Percentiles rank a stretch among this genome's conserved stretches.
Conservation (phyloP, 2,888 invertebrate genomes). For the Melinopterus prodromus region DNA sequence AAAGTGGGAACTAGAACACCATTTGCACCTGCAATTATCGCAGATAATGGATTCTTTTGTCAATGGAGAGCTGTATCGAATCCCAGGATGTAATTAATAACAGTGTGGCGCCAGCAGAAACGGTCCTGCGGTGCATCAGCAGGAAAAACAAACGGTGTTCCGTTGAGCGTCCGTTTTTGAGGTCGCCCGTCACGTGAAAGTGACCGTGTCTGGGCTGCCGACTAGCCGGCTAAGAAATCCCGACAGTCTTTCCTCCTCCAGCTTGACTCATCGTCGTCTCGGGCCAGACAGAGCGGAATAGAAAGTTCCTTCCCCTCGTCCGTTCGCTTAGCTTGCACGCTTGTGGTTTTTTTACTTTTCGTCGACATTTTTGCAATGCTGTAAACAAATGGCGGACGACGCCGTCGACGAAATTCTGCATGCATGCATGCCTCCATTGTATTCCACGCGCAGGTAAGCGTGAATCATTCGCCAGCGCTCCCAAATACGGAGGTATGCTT, state of each 20-base stretch:
- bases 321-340: background rate
- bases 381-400: background rate
- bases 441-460: background rate
- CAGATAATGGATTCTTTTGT: background rate
- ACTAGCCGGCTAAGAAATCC: background rate
- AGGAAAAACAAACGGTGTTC: background rate
- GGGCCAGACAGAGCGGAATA: background rate
- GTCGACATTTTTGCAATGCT: background rate
- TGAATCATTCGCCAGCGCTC: conserved; percentile 4
- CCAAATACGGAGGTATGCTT: background rate
- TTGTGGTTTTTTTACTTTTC: background rate
- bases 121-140: background rate
- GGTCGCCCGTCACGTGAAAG: conserved; percentile 4
- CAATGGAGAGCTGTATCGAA: background rate
- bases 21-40: background rate
- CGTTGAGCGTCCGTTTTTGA: background rate
- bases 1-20: too few species aligned
- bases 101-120: background rate
- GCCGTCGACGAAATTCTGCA: background rate
- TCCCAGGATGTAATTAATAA: background rate
- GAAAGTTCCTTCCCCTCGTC: background rate
- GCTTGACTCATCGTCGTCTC: conserved; percentile 4
- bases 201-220: background rate
- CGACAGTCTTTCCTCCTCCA: background rate
- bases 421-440: background rate